Conservation (phyloP, 2,888 invertebrate genomes). For the Halictus quadricinctus region DNA sequence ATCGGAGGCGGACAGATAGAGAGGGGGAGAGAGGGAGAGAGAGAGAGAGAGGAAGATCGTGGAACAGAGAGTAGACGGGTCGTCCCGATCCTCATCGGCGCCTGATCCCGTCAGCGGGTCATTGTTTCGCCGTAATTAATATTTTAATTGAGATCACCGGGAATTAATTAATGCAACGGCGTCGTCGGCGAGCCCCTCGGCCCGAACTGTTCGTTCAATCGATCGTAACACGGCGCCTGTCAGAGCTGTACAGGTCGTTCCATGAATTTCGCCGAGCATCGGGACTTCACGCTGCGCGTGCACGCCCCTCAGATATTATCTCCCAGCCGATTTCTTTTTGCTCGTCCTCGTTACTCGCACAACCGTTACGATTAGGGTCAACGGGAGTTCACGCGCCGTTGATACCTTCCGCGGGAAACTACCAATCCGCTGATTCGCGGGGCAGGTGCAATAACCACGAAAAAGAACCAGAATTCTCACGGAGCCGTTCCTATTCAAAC, state of each 20-base stretch:
- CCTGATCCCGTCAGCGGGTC: slow-evolving; percentile 67
- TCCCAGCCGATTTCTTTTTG: slow-evolving; percentile 38
- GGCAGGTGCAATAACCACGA: slow-evolving; percentile 1
- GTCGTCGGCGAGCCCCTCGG: slow-evolving; percentile 68
- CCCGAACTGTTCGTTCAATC: slow-evolving; percentile 69
- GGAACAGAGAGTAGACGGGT: background rate
- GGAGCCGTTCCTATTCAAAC: background rate
- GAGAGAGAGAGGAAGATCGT: background rate
- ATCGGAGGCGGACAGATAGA: slow-evolving; percentile 31
- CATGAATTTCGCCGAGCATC: slow-evolving; percentile 79
- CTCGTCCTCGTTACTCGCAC: slow-evolving; percentile 18
- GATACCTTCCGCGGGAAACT: background rate
- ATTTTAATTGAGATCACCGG: slow-evolving; percentile 81
- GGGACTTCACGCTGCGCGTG: slow-evolving; percentile 53
- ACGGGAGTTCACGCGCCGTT: slow-evolving; percentile 1
- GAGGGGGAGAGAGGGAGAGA: background rate
- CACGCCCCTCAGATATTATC: slow-evolving; percentile 48
- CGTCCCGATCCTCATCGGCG: slow-evolving; percentile 45
- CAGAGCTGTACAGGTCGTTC: slow-evolving; percentile 82
- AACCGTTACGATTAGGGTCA: slow-evolving; percentile 48
- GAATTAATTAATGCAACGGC: slow-evolving; percentile 80
- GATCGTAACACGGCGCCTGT: slow-evolving; percentile 69
- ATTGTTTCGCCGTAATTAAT: slow-evolving; percentile 80
- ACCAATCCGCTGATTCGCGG: slow-evolving; percentile 6
- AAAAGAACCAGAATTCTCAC: background rate